phyloP scores from a whole-genome alignment of 2,888 invertebrate species.

The Griposia aprilina region DNA sequence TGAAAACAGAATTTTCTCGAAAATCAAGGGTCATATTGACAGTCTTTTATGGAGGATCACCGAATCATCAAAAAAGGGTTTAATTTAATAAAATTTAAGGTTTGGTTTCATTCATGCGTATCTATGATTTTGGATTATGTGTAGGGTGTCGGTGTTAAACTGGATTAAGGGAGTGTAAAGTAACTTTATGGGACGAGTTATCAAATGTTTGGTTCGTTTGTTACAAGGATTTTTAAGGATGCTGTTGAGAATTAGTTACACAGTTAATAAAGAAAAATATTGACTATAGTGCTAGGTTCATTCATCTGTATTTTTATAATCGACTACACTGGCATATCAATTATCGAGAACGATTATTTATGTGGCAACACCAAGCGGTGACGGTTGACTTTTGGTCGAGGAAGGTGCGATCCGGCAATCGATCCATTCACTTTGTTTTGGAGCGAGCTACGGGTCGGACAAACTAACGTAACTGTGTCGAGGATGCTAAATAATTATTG shows the following conservation, averaged over 20 bases:
- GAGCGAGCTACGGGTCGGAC: too few relatives aligned
- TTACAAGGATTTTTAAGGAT: neutral
- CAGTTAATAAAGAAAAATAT: too few relatives aligned
- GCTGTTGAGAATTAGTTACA: neutral
- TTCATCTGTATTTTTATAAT: too few relatives aligned
- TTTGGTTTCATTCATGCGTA: slow-evolving; percentile 19
- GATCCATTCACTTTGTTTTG: too few relatives aligned
- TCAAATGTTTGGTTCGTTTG: neutral
- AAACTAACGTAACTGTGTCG: too few relatives aligned
- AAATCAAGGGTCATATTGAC: slow-evolving; percentile 9
- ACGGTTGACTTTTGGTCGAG: too few relatives aligned
- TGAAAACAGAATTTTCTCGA: neutral
- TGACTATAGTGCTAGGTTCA: too few relatives aligned
- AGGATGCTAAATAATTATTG: too few relatives aligned
- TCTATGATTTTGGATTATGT: slow-evolving; percentile 1
- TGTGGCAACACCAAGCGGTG: too few relatives aligned
- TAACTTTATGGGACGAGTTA: neutral
- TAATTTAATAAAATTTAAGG: slow-evolving; percentile 28
- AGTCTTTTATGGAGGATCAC: slow-evolving; percentile 6
- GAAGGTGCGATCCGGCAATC: too few relatives aligned
- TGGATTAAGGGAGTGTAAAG: slow-evolving; percentile 3
- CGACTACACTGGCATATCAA: too few relatives aligned
- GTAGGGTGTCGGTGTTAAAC: neutral
- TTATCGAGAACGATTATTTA: too few relatives aligned
- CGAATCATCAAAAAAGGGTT: slow-evolving; percentile 32